Conservation (phyloP, 23 tunicate species). For the Pegea sp. region DNA sequence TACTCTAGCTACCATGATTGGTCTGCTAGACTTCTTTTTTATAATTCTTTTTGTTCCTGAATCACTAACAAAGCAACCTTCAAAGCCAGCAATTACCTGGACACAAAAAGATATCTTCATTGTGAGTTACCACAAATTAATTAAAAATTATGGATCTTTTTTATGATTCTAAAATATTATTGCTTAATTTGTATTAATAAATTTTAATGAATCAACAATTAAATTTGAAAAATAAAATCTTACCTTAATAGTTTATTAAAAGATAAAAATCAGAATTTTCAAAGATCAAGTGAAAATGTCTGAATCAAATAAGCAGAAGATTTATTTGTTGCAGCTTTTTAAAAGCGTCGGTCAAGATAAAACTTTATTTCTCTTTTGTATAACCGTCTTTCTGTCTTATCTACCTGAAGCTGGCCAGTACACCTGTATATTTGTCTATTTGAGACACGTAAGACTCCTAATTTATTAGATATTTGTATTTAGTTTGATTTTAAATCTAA, state of each 20-base stretch:
- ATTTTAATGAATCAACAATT: too few species aligned
- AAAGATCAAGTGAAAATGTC: too few species aligned
- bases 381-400: constrained; percentile 85
- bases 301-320: too few species aligned
- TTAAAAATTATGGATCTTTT: too few species aligned
- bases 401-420: constrained; percentile 97
- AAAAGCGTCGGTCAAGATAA: constrained; percentile 43
- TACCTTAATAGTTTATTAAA: too few species aligned
- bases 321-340: constrained; percentile 53
- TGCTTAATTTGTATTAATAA: too few species aligned
- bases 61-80: constrained; percentile 38
- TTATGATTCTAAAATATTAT: too few species aligned
- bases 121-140: too few species aligned
- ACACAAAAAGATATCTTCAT: constrained; percentile 23
- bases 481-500: too few species aligned
- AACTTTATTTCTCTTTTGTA: constrained; percentile 42
- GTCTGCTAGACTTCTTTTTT: constrained; percentile 61
- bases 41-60: constrained; percentile 92
- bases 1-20: constrained; percentile 65
- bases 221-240: too few species aligned
- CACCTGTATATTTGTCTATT: constrained; percentile 74
- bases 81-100: too few species aligned
- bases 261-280: too few species aligned
- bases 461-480: not conserved
- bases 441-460: constrained; percentile 35